These are phyloP conservation scores for Sciaenops ocellatus DNA, from an alignment of 2,797 vertebrate genomes.

Conservation along the genomic window DNA sequence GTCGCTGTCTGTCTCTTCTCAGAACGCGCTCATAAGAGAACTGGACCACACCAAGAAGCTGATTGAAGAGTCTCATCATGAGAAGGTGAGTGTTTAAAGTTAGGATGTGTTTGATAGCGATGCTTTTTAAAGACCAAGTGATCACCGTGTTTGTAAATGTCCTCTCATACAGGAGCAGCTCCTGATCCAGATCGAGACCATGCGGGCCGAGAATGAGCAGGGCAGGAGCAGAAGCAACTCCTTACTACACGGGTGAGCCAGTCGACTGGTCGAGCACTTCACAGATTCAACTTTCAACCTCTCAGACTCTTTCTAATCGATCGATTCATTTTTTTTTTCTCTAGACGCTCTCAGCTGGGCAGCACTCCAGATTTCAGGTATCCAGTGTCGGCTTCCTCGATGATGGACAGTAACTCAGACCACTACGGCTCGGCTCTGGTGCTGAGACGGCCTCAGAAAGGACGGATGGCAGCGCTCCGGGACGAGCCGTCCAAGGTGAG, in stretches of 20 bases:
- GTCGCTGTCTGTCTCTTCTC: constrained; percentile 25
- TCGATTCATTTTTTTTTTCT: constrained; percentile 5
- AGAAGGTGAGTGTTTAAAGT: constrained; percentile 87
- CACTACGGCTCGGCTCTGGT: constrained; percentile 89
- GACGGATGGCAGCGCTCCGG: constrained; percentile 91
- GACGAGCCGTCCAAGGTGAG: constrained; percentile 96
- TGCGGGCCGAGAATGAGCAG: constrained; percentile 93
- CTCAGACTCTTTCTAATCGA: neutral
- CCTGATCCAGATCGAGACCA: constrained; percentile 91
- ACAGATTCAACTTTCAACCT: fast-evolving
- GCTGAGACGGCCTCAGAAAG: constrained; percentile 93
- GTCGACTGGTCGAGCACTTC: fast-evolving
- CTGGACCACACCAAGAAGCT: constrained; percentile 94
- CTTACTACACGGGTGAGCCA: constrained; percentile 89
- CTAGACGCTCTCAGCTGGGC: constrained; percentile 89
- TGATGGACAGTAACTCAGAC: constrained; percentile 90
- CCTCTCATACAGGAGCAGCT: constrained; percentile 90
- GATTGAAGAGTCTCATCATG: constrained; percentile 95
- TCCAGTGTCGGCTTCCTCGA: constrained; percentile 87
- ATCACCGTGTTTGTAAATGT: neutral
- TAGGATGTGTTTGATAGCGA: too few relatives aligned
- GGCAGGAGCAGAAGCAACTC: constrained; percentile 89
- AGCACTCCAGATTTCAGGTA: constrained; percentile 95
- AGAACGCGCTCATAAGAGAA: constrained; percentile 95
- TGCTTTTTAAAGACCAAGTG: neutral